Evolutionary conservation across 2,888 invertebrate species (phyloP).

Genomic region (Melanotus villosus): DNA sequence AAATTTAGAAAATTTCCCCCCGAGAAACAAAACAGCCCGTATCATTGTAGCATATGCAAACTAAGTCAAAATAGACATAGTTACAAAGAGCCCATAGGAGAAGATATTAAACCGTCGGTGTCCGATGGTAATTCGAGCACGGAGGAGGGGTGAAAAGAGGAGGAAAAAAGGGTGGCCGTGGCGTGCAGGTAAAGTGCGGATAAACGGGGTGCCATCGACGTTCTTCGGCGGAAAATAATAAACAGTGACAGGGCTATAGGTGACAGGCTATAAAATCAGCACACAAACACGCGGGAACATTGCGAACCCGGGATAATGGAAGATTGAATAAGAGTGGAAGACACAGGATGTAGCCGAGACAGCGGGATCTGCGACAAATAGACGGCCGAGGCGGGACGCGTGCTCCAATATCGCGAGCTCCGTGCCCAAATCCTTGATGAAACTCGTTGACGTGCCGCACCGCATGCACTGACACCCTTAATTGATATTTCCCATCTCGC

Average conservation of each 20-base stretch:
- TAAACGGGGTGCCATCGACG: conserved; percentile 46
- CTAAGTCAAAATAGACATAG: no score
- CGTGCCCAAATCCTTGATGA: conserved; percentile 54
- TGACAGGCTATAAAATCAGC: conserved; percentile 65
- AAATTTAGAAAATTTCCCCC: no score
- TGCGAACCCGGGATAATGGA: conserved; percentile 63
- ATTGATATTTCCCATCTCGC: conserved; percentile 52
- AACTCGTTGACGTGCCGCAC: conserved; percentile 50
- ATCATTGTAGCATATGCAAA: no score
- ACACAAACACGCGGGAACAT: conserved; percentile 53
- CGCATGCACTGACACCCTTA: conserved; percentile 48
- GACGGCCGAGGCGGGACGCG: conserved; percentile 56
- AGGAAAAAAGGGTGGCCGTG: no score
- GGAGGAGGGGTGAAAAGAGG: background rate
- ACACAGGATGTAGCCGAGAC: conserved; percentile 57
- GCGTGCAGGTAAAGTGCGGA: conserved; percentile 43
- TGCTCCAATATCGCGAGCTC: conserved; percentile 49
- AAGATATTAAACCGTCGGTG: no score
- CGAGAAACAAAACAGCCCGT: no score
- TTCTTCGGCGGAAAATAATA: conserved; percentile 55
- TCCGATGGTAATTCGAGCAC: no score
- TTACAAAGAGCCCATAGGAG: no score
- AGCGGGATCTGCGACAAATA: conserved; percentile 59
- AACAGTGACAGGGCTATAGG: conserved; percentile 62
- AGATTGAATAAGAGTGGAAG: conserved; percentile 64